A percentile compares a stretch with the other conserved stretches of the same genome.
Conservation (phyloP, 2,113 vertebrate genomes). For the Sebastes schlegelii region DNA sequence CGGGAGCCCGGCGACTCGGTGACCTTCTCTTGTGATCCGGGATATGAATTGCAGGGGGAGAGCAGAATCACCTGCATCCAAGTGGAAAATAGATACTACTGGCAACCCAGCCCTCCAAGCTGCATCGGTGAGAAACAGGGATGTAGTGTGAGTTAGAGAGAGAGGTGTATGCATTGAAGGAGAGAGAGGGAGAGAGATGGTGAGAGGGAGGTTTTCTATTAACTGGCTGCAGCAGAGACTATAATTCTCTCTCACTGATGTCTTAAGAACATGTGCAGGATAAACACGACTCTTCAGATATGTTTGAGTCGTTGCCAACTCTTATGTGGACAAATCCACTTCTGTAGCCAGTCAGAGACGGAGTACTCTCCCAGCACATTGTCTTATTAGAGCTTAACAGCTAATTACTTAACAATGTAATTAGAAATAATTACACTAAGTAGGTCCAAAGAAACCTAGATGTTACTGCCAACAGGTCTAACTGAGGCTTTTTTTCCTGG, state of each 20-base stretch:
- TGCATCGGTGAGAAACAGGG: constrained; percentile 92
- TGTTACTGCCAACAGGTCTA: constrained; percentile 50
- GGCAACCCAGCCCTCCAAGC: constrained; percentile 97
- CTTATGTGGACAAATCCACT: constrained; percentile 56
- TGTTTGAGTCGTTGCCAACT: constrained; percentile 49
- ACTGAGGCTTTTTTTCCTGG: constrained; percentile 3
- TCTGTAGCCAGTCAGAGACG: constrained; percentile 38
- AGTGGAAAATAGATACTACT: constrained; percentile 99
- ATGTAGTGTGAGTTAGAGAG: constrained; percentile 28
- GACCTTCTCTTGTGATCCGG: constrained; percentile 96
- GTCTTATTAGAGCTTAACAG: constrained; percentile 58
- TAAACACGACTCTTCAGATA: constrained; percentile 51
- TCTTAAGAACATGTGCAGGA: constrained; percentile 48
- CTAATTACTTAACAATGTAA: constrained; percentile 70
- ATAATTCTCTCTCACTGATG: constrained; percentile 30
- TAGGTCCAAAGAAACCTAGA: constrained; percentile 54
- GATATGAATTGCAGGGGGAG: constrained; percentile 97
- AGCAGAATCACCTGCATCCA: constrained; percentile 99
- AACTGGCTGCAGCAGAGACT: constrained; percentile 30
- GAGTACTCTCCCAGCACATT: constrained; percentile 37
- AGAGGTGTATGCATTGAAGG: constrained; percentile 24
- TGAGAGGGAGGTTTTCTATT: constrained; percentile 45
- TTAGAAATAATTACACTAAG: constrained; percentile 69
- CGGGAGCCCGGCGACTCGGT: constrained; percentile 96
- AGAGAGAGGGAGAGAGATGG: constrained; percentile 22